Base-by-base conservation (phyloP, 2,888 invertebrate genomes). In the Zygogramma bicolorata region DNA sequence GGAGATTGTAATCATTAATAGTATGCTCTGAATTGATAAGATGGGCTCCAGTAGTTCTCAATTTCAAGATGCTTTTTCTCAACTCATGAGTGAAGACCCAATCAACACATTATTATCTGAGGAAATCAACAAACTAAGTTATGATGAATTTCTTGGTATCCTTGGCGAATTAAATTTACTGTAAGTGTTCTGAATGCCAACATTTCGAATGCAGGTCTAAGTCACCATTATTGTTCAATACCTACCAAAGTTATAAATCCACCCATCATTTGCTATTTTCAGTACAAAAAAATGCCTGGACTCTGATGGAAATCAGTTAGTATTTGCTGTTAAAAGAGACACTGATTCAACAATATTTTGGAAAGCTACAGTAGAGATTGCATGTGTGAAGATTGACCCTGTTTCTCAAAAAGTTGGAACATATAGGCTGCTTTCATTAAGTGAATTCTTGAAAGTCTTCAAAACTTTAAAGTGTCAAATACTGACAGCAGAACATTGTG, bases 281-380 rank as follows among this genome's bases (percentile, higher is more conserved):
- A 92, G 92, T 70, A 91, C 91, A 0, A 88, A 89, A 72, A 89
- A 90, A 79, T 91, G 90, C 79, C 87, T 90, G 73, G 91, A 92
- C 84, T 85, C 88, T 3, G 88, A 89, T 79, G 92, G 92, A 0
- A 91, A 91, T 80, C 91, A 90, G 81, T 84, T 93, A 29, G 85
- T 92, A 42, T 93, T 93, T 86, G 89, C 90, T 58, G 89, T 93
- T 1, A 91, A 92, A 81, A 89, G 89, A 75, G 92, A 92, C 2
- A 90, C 91, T 3, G 92, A 92, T 82, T 87, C 89, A 0, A 89
- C 91, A 0, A 82, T 92, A 25, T 86, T 93, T 38, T 93, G 93
- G 93, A 93, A 92, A 83, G 91, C 91, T 0, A 92, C 91, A 0
- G 90, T 93, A 0, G 88, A 90, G 83, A 90, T 93, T 77, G 91